phyloP scores from a whole-genome alignment of 2,888 invertebrate species.

The Diarsia brunnea region DNA sequence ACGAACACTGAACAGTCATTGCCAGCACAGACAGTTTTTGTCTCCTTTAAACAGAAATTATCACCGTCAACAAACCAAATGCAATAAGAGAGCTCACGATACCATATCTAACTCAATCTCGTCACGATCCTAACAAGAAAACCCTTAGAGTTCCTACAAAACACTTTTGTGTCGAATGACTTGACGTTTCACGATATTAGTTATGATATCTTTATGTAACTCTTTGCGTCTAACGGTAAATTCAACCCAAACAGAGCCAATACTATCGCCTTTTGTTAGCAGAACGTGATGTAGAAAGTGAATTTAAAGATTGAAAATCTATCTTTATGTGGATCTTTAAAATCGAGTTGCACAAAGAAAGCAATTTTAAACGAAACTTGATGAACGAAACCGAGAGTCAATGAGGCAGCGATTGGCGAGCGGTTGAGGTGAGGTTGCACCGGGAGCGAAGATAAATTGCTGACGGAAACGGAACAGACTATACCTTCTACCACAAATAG shows the following conservation, averaged over 20 bases:
- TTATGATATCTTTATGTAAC: conserved; percentile 75
- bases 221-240: conserved; percentile 66
- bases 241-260: conserved; percentile 65
- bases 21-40: conserved; percentile 68
- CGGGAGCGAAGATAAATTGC: conserved; percentile 52
- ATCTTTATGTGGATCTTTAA: conserved; percentile 67
- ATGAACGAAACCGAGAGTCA: conserved; percentile 82
- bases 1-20: conserved; percentile 48
- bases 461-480: conserved; percentile 24
- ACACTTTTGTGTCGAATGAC: conserved; percentile 79
- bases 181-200: conserved; percentile 74
- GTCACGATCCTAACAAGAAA: conserved; percentile 85
- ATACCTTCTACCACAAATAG: background rate
- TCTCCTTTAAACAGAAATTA: conserved; percentile 76
- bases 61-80: conserved; percentile 75
- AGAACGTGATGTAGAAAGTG: conserved; percentile 82
- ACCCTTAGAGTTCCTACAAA: conserved; percentile 75
- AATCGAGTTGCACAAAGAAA: conserved; percentile 73
- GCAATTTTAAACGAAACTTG: conserved; percentile 71
- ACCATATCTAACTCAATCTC: conserved; percentile 81
- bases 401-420: conserved; percentile 70
- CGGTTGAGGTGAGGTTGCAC: conserved; percentile 54
- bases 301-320: conserved; percentile 74
- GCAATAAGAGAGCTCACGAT: conserved; percentile 66
- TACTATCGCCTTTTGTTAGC: conserved; percentile 67